phyloP scores from a whole-genome alignment of 2,888 invertebrate genomes.

The Holacanthella duospinosa region DNA sequence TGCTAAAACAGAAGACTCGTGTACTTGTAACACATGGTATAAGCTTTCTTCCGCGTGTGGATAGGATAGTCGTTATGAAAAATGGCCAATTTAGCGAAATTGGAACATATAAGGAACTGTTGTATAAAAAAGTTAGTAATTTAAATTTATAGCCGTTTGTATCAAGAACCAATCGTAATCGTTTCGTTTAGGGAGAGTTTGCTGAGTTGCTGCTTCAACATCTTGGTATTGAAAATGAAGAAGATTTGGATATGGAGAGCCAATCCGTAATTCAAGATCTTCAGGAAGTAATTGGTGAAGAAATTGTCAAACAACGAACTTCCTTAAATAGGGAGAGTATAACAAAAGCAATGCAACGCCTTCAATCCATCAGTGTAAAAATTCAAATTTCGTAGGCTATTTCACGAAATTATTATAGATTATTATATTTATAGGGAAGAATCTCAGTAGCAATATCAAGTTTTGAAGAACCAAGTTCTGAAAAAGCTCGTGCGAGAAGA shows the following conservation, averaged over 20 bases:
- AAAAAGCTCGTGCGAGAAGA: not conserved
- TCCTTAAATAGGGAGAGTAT: not conserved
- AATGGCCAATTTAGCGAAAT: not conserved
- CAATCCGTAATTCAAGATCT: not conserved
- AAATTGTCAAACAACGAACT: not conserved
- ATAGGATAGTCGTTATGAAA: not conserved
- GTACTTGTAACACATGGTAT: not conserved
- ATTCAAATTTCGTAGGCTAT: too few relatives aligned
- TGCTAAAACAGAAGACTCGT: not conserved
- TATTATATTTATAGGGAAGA: too few relatives aligned
- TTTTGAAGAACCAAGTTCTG: too few relatives aligned
- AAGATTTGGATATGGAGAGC: not conserved
- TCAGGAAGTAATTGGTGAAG: not conserved
- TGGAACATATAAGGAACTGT: not conserved
- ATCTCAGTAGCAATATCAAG: too few relatives aligned
- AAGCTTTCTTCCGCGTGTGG: not conserved
- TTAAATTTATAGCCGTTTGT: too few relatives aligned
- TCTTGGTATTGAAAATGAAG: not conserved
- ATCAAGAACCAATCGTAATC: too few relatives aligned
- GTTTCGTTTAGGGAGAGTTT: not conserved
- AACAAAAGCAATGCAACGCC: not conserved
- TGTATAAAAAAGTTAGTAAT: too few relatives aligned
- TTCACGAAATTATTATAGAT: too few relatives aligned
- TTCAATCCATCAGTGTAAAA: too few relatives aligned
- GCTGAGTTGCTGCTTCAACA: not conserved